Conservation (phyloP, 1,140 invertebrate genomes). For the Drosophila asahinai region DNA sequence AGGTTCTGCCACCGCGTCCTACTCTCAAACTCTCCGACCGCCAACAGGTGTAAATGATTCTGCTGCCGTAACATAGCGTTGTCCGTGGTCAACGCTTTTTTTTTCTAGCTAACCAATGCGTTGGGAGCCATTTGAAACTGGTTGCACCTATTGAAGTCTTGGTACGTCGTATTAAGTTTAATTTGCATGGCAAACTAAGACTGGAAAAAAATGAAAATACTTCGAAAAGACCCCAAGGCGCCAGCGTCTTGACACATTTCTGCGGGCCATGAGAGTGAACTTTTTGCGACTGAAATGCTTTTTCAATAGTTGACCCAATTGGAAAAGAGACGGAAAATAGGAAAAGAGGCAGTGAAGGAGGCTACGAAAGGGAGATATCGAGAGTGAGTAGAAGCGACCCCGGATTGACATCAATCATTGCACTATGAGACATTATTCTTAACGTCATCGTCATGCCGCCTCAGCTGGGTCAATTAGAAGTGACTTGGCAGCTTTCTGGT, state of each 20-base stretch:
- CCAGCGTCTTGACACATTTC: slow-evolving; percentile 74
- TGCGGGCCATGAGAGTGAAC: slow-evolving; percentile 48
- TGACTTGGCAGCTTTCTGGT: slow-evolving; percentile 72
- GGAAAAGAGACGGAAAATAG: slow-evolving; percentile 18
- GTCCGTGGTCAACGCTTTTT: slow-evolving; percentile 28
- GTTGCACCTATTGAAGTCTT: slow-evolving; percentile 47
- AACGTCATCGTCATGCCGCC: slow-evolving; percentile 41
- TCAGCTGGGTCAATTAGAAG: slow-evolving; percentile 68
- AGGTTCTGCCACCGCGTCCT: slow-evolving; percentile 9
- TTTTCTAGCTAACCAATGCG: slow-evolving; percentile 33
- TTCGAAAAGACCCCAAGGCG: slow-evolving; percentile 42
- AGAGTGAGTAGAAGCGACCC: slow-evolving; percentile 36
- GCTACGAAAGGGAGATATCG: background rate
- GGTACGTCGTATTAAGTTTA: slow-evolving; percentile 65
- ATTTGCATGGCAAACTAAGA: slow-evolving; percentile 64
- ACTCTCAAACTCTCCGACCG: slow-evolving; percentile 25
- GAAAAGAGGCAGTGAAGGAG: background rate
- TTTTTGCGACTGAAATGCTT: slow-evolving; percentile 36
- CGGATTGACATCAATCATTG: slow-evolving; percentile 75
- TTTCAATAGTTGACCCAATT: slow-evolving; percentile 73
- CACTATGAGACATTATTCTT: slow-evolving; percentile 63
- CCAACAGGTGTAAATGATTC: slow-evolving; percentile 73
- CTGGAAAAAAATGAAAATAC: slow-evolving; percentile 34
- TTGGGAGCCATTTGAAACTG: slow-evolving; percentile 63
- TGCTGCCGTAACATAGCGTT: slow-evolving; percentile 33